These are phyloP conservation scores for Athripsodes cinereus DNA, from an alignment of 2,888 invertebrate genomes.

Conservation along the genomic window DNA sequence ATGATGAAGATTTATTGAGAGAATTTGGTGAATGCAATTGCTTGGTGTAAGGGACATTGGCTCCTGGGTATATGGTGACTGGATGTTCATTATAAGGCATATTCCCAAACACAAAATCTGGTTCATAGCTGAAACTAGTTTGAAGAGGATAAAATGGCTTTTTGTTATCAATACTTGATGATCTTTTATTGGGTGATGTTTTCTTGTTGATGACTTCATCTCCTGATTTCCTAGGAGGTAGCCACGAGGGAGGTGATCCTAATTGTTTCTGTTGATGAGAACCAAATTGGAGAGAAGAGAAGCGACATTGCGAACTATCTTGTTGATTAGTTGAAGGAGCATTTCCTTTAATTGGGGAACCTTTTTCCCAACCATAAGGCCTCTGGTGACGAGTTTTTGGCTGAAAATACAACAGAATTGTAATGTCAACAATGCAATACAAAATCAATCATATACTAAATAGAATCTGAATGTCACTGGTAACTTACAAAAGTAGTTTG, in stretches of 20 bases:
- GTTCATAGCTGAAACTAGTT: slow-evolving; percentile 43
- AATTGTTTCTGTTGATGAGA: slow-evolving; percentile 42
- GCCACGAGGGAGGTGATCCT: slow-evolving; percentile 38
- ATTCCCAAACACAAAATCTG: slow-evolving; percentile 40
- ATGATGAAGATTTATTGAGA: slow-evolving; percentile 9
- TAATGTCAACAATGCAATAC: not conserved
- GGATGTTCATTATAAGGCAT: slow-evolving; percentile 58
- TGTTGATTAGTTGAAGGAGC: slow-evolving; percentile 44
- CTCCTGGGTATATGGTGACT: slow-evolving; percentile 61
- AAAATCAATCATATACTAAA: too few relatives aligned
- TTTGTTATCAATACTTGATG: slow-evolving; percentile 44
- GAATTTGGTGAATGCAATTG: slow-evolving; percentile 42
- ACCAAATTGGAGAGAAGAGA: slow-evolving; percentile 63
- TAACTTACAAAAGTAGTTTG: slow-evolving; percentile 70
- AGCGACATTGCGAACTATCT: slow-evolving; percentile 56
- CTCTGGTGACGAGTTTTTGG: slow-evolving; percentile 71
- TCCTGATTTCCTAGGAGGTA: slow-evolving; percentile 39
- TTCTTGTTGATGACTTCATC: slow-evolving; percentile 25
- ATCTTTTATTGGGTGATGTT: slow-evolving; percentile 34
- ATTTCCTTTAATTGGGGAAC: slow-evolving; percentile 29
- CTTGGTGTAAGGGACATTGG: slow-evolving; percentile 41
- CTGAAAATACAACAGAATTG: slow-evolving; percentile 40
- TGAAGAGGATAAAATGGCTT: slow-evolving; percentile 24
- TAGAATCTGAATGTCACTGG: too few relatives aligned
- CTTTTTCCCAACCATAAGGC: slow-evolving; percentile 68